Percentiles rank a stretch among this genome's conserved stretches.
phyloP scores from a whole-genome alignment of 2,797 vertebrate species.

The Chiloscyllium punctatum region DNA sequence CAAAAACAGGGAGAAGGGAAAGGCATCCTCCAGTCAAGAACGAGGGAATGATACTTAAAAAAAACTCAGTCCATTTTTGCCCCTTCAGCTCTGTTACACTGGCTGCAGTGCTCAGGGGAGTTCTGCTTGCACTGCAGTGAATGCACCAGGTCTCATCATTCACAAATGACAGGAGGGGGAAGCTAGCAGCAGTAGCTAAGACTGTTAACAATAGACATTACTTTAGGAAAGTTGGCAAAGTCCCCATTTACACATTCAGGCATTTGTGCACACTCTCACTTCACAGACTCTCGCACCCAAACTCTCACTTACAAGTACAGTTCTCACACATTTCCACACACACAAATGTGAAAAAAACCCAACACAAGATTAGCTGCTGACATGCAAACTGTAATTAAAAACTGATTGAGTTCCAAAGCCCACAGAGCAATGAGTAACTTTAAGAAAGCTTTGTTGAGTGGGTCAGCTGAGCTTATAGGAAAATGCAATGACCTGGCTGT shows the following conservation, averaged over 20 bases:
- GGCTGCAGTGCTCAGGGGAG: slow-evolving; percentile 43
- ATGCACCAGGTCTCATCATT: slow-evolving; percentile 76
- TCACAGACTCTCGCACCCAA: not conserved
- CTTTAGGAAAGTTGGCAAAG: slow-evolving; percentile 63
- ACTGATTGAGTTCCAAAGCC: not conserved
- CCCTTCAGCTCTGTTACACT: slow-evolving; percentile 46
- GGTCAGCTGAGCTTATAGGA: slow-evolving; percentile 15
- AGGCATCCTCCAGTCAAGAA: slow-evolving; percentile 54
- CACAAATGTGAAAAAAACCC: not conserved
- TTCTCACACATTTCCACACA: not conserved
- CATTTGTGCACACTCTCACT: not conserved
- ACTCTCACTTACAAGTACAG: not conserved
- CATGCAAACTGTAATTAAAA: slow-evolving; percentile 55
- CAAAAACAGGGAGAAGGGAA: slow-evolving; percentile 65
- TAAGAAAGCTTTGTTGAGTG: not conserved
- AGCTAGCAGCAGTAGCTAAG: slow-evolving; percentile 67
- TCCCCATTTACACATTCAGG: slow-evolving; percentile 46
- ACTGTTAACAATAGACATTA: slow-evolving; percentile 64
- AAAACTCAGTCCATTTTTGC: slow-evolving; percentile 47
- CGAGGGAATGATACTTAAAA: slow-evolving; percentile 50
- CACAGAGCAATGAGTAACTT: not conserved
- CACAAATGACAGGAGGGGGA: slow-evolving; percentile 67
- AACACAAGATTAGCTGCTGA: slow-evolving; percentile 50
- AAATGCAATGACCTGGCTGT: slow-evolving; percentile 13
- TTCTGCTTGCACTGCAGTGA: slow-evolving; percentile 55